Evolutionary conservation across 2,797 vertebrate genomes (phyloP), one percentile per base, ranked within the genome.

Genomic region (Aphelocoma californica): DNA sequence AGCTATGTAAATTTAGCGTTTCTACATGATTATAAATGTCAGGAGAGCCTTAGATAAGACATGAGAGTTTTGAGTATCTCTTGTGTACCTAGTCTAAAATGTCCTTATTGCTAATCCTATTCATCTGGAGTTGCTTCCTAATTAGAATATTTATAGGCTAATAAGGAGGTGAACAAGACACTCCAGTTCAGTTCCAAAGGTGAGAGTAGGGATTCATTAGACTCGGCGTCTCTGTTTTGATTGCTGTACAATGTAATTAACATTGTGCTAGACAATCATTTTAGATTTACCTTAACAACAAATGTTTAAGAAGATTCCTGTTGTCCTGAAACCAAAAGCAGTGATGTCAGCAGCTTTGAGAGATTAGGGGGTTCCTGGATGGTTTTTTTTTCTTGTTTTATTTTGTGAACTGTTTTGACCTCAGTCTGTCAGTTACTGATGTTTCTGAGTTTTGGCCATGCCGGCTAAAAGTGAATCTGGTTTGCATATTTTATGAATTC

Each of bases 81-180:
- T 97, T 81, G 78, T 86, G 94, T 88, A 92, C 93, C 88, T 94
- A 86, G 96, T 93, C 67, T 92, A 86, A 95, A 96, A 93, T 77
- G 94, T 97, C 98, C 97, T 98, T 97, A 95, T 97, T 97, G 97
- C 98, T 98, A 97, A 98, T 98, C 98, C 97, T 96, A 96, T 97
- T 98, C 98, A 98, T 98, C 98, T 97, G 96, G 96, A 97, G 90
- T 97, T 97, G 94, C 83, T 97, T 97, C 97, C 98, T 99, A 98
- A 99, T 99, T 98, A 98, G 98, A 98, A 98, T 98, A 98, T 98
- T 98, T 98, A 98, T 98, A 98, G 96, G 90, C 98, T 98, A 98
- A 99, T 98, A 98, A 98, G 98, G 97, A 98, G 98, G 98, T 98
- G 98, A 98, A 98, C 95, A 95, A 98, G 98, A 98, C 97, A 97